Conservation (phyloP, 1,140 invertebrate genomes). For the Littorina saxatilis region DNA sequence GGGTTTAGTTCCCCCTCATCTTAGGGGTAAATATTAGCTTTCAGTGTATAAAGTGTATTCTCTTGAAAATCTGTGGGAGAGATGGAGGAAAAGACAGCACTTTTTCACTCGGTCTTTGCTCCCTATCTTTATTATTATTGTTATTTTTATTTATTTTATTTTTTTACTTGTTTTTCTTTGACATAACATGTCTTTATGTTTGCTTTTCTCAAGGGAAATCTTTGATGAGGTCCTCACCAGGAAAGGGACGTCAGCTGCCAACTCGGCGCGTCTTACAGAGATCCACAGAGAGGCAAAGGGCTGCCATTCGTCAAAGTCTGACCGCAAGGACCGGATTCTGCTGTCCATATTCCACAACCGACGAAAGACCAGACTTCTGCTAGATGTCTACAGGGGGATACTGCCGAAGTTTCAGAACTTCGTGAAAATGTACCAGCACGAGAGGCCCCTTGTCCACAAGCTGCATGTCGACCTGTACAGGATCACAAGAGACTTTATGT, state of each 20-base stretch:
- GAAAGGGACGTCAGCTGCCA: background rate
- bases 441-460: background rate
- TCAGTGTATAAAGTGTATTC: no score
- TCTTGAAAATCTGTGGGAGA: no score
- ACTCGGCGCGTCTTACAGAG: background rate
- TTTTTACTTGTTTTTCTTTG: no score
- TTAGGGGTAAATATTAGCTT: no score
- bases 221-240: background rate
- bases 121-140: no score
- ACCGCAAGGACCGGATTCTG: background rate
- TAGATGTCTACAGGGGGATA: background rate
- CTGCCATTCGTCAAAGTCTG: background rate
- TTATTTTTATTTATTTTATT: no score
- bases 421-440: background rate
- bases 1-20: no score
- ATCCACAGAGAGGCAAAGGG: background rate
- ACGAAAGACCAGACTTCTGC: background rate
- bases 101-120: no score
- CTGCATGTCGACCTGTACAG: background rate
- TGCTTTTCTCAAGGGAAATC: no score
- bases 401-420: background rate
- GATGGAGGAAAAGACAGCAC: no score
- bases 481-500: background rate
- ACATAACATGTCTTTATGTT: no score
- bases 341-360: background rate